phyloP scores from a whole-genome alignment of 2,888 invertebrate genomes.

The Oeneis ivallda region DNA sequence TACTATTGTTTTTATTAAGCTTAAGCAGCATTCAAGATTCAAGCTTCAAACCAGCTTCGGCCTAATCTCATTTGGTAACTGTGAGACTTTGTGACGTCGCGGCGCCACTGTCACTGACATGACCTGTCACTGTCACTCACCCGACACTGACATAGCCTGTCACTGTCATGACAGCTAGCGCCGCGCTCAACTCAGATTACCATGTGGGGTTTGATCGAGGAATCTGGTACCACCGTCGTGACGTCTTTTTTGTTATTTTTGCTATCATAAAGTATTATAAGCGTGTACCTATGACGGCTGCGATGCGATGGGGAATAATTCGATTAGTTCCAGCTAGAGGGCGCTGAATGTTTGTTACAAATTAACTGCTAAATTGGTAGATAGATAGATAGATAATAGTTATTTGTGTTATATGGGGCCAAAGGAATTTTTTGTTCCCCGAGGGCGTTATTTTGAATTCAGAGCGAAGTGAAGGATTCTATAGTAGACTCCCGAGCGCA shows the following conservation, averaged over 20 bases:
- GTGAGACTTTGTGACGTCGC: slow-evolving; percentile 85
- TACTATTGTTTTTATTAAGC: slow-evolving; percentile 19
- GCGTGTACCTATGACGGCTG: too few relatives aligned
- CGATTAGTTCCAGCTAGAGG: too few relatives aligned
- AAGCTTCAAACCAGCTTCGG: slow-evolving; percentile 82
- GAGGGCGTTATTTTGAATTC: too few relatives aligned
- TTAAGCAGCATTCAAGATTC: slow-evolving; percentile 46
- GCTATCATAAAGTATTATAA: slow-evolving; percentile 32
- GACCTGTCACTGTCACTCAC: slow-evolving; percentile 40
- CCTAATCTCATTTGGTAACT: slow-evolving; percentile 99
- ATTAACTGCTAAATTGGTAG: too few relatives aligned
- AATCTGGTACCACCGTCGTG: slow-evolving; percentile 73
- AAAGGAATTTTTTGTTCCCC: too few relatives aligned
- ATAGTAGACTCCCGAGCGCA: too few relatives aligned
- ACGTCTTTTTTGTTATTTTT: slow-evolving; percentile 66
- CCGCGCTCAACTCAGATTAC: slow-evolving; percentile 87
- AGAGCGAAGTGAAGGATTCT: too few relatives aligned
- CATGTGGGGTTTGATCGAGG: slow-evolving; percentile 90
- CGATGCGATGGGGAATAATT: too few relatives aligned
- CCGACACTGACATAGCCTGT: slow-evolving; percentile 40
- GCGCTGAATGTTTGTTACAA: too few relatives aligned
- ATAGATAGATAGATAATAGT: too few relatives aligned
- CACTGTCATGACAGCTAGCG: slow-evolving; percentile 44
- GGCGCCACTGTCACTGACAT: slow-evolving; percentile 43
- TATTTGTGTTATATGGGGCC: too few relatives aligned